Percentiles rank a stretch among this genome's conserved stretches.
Evolutionary conservation across 2,888 invertebrate species (phyloP).

Genomic region (Hirtodrosophila alboralis): DNA sequence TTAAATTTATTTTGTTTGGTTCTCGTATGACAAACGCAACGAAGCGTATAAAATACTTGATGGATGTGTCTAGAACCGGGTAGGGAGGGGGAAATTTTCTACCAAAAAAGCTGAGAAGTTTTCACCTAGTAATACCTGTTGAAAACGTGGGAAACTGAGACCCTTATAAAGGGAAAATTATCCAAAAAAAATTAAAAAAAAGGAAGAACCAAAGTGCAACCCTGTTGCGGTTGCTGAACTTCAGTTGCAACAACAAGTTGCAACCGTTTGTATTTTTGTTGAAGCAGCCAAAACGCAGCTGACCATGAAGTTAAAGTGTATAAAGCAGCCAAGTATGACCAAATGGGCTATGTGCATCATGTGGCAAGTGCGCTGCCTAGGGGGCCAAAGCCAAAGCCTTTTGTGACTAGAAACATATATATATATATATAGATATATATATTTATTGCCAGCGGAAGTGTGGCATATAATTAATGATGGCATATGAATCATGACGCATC

Average conservation of each 20-base stretch:
- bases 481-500: conserved; percentile 41
- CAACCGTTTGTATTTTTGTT: neutral
- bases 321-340: conserved; percentile 46
- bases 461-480: conserved; percentile 61
- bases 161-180: conserved; percentile 24
- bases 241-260: conserved; percentile 1
- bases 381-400: too few relatives aligned
- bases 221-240: conserved; percentile 44
- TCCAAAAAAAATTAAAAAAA: conserved; percentile 2
- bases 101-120: too few relatives aligned
- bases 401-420: too few relatives aligned
- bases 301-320: conserved; percentile 46
- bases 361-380: conserved; percentile 23
- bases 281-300: conserved; percentile 41
- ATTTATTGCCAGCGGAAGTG: conserved; percentile 46
- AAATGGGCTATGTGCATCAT: conserved; percentile 34
- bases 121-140: conserved; percentile 41
- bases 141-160: conserved; percentile 50
- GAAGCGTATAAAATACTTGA: conserved; percentile 51
- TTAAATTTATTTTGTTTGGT: conserved; percentile 59
- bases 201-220: conserved; percentile 8
- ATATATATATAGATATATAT: too few relatives aligned
- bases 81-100: conserved; percentile 14
- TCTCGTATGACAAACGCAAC: conserved; percentile 60
- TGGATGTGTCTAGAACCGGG: conserved; percentile 46